Base-by-base conservation (phyloP, 2,113 vertebrate species). In the Sinocyclocheilus anshuiensis region DNA sequence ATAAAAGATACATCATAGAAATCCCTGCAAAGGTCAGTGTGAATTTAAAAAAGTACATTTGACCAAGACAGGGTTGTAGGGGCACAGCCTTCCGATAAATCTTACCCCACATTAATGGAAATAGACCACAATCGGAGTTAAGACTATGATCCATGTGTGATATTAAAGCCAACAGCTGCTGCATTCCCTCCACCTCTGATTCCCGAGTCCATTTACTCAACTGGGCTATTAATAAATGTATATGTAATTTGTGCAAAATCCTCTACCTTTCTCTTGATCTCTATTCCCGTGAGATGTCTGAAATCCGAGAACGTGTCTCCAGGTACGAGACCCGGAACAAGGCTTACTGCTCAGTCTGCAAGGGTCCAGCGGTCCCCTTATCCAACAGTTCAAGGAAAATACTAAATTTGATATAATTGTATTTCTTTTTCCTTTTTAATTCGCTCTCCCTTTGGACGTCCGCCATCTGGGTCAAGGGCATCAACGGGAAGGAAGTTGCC, bases 401-500 rank as follows among this genome's bases (percentile, higher is more conserved):
- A 91, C 93, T 94, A 94, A 92, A 94, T 95, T 94, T 94, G 92
- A 94, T 93, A 91, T 93, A 91, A 93, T 92, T 91, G 84, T 93
- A 92, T 92, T 93, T 94, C 90, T 86, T 65, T 67, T 81, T 88
- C 89, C 77, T 87, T 80, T 86, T 94, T 94, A 94, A 94, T 94
- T 93, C 87, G 86, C 83, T 86, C 83, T 94, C 91, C 92, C 72
- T 90, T 59, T 92, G 93, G 92, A 93, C 90, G 87, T 91, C 91
- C 89, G 1, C 88, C 87, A 95, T 94, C 83, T 94, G 91, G 94
- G 95, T 95, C 94, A 95, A 95, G 95, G 95, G 88, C 92, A 93
- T 84, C 85, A 57, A 78, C 90, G 86, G 84, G 85, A 91, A 86
- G 81, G 53, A 91, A 88, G 93, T 90, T 90, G 82, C 87, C 81